phyloP scores from a whole-genome alignment of 2,797 vertebrate species.

The Buphagus erythrorhynchus region DNA sequence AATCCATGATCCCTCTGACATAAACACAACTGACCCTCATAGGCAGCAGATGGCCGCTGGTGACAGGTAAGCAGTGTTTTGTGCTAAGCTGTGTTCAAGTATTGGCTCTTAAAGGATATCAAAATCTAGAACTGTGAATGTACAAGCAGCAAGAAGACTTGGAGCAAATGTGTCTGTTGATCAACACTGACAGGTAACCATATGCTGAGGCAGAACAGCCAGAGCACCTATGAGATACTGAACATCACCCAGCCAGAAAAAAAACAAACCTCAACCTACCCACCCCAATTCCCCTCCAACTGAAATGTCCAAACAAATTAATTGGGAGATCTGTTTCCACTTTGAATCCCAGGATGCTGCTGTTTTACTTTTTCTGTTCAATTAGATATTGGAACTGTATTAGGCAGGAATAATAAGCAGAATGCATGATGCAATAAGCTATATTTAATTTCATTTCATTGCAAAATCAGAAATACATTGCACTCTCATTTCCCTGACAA shows the following conservation, averaged over 20 bases:
- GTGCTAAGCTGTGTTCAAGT: background rate
- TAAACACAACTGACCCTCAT: background rate
- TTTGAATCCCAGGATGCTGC: background rate
- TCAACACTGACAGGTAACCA: background rate
- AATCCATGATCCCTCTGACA: background rate
- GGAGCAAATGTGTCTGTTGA: background rate
- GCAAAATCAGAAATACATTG: background rate
- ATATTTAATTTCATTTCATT: background rate
- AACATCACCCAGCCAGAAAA: background rate
- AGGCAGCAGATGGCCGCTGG: background rate
- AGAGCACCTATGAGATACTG: background rate
- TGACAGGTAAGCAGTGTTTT: background rate
- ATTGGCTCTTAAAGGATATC: background rate
- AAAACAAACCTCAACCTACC: rapidly evolving
- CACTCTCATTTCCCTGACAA: background rate
- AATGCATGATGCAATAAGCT: background rate
- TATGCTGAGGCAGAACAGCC: background rate
- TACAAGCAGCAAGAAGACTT: background rate
- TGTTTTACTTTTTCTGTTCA: background rate
- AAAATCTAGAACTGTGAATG: background rate
- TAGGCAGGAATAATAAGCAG: background rate
- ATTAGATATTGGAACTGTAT: background rate
- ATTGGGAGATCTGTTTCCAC: background rate
- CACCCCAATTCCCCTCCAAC: background rate
- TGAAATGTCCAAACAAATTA: background rate